Conservation (phyloP, 1,140 invertebrate species). For the Leptinotarsa lineolata region DNA sequence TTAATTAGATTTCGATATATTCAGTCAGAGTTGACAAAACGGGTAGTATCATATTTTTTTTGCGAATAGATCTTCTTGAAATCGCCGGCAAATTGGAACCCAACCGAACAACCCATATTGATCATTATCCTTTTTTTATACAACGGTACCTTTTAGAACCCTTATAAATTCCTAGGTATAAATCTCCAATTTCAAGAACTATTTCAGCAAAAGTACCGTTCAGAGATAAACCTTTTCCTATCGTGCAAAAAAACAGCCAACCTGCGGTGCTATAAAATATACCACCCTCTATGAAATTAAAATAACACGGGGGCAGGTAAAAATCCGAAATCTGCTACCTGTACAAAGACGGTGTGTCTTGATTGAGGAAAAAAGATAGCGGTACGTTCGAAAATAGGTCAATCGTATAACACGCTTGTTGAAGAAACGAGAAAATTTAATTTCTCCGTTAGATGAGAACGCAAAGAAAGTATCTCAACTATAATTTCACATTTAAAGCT, state of each 20-base stretch:
- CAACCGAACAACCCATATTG: not conserved
- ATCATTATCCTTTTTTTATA: conserved; percentile 4
- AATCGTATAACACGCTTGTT: conserved; percentile 27
- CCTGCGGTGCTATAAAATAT: conserved; percentile 22
- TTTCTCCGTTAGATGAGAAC: conserved; percentile 34
- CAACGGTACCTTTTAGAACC: not conserved
- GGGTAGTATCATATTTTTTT: too few relatives aligned
- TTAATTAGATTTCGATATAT: too few relatives aligned
- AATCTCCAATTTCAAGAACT: conserved; percentile 7
- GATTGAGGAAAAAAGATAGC: conserved; percentile 23
- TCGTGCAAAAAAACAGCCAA: conserved; percentile 31
- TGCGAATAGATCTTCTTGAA: not conserved
- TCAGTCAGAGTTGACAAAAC: too few relatives aligned
- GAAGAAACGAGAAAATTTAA: conserved; percentile 34
- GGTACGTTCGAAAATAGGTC: conserved; percentile 35
- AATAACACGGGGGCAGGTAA: conserved; percentile 31
- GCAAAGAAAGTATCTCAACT: conserved; percentile 32
- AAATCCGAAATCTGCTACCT: conserved; percentile 23
- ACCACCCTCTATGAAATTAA: conserved; percentile 20
- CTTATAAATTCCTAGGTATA: conserved; percentile 11
- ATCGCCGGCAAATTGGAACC: not conserved
- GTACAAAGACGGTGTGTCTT: conserved; percentile 4
- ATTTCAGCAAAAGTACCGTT: conserved; percentile 15
- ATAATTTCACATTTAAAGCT: not conserved
- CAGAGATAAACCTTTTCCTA: conserved; percentile 23